Percentiles rank a stretch among this genome's conserved stretches.
Conservation (phyloP, 2,888 invertebrate species). For the Agonopterix heracliana region DNA sequence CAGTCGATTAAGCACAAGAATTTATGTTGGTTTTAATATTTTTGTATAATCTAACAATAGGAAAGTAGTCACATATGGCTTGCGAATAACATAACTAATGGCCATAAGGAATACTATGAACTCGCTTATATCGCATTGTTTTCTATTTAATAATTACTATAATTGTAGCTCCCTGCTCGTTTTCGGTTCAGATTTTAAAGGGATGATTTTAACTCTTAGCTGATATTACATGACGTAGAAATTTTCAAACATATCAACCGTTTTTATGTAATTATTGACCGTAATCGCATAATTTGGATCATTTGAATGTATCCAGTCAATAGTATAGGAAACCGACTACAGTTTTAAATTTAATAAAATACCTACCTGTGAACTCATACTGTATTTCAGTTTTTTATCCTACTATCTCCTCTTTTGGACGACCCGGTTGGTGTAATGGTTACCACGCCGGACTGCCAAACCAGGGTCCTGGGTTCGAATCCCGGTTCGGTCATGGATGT, state of each 20-base stretch:
- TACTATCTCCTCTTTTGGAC: neutral
- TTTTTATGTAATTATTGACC: conserved; percentile 9
- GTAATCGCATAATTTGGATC: conserved; percentile 24
- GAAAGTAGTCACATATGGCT: conserved; percentile 65
- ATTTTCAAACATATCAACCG: conserved; percentile 25
- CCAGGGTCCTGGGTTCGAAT: no score
- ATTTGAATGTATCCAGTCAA: conserved; percentile 41
- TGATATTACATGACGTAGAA: conserved; percentile 13
- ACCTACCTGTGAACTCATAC: conserved; percentile 59
- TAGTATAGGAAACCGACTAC: conserved; percentile 52
- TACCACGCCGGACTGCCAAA: no score
- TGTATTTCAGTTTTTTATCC: neutral
- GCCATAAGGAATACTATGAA: conserved; percentile 65
- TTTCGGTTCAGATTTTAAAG: conserved; percentile 10
- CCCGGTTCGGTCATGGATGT: no score
- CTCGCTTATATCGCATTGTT: conserved; percentile 71
- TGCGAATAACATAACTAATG: conserved; percentile 73
- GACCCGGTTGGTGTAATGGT: no score
- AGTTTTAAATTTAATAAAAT: conserved; percentile 61
- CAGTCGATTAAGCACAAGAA: conserved; percentile 44
- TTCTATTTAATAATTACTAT: conserved; percentile 45
- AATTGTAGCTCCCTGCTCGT: conserved; percentile 13
- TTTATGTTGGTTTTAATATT: conserved; percentile 58
- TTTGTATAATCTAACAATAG: conserved; percentile 71
- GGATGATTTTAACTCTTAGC: conserved; percentile 22